Evolutionary conservation across 2,797 vertebrate genomes (phyloP), one percentile per base, ranked within the genome.

Genomic region (Bucorvus abyssinicus): DNA sequence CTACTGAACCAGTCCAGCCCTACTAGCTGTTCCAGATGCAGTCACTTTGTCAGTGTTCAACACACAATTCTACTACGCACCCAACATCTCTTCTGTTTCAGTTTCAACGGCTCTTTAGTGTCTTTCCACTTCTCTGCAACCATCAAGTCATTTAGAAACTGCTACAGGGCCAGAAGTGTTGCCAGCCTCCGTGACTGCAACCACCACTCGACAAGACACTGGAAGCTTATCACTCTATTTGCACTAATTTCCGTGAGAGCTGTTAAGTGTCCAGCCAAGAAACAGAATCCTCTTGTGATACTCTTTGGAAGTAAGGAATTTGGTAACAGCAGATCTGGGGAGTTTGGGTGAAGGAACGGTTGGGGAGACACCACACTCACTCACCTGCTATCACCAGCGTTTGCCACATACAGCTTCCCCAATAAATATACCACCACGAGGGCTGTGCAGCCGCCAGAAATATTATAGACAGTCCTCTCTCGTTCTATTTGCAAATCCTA

Each of bases 331-430:
- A 73, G 32, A 55, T 26, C 30, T 75, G 52, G 64, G 10, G 34
- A 79, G 32, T 57, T 13, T 70, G 47, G n/a, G 19, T 67, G n/a
- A 80, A 90, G 26, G 29, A 76, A 45, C 17, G 74, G 30, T 18
- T 47, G 21, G 16, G 18, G 20, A 80, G 50, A 85, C 27, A 84
- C 10, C 21, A 75, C 20, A 40, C 45, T 32, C 29, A 91, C 98
- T 98, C 93, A 99, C 99, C 99, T 99, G 98, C 99, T 99, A 85
- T 99, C 99, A 18, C 99, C 99, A 14, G 99, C 99, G 6, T 99
- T 99, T 59, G 98, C 99, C 59, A 99, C 99, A 9, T 99, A 99
- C 36, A 99, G 98, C 95, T 99, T 99, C 63, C 99, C 99, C 83
- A 99, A 87, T 61, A 99, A 96, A 97, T 95, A 99, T 23, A 99